These are phyloP conservation scores for Virgularia gustaviana DNA, from an alignment of 92 coral and sea anemone species.

Conservation along the genomic window DNA sequence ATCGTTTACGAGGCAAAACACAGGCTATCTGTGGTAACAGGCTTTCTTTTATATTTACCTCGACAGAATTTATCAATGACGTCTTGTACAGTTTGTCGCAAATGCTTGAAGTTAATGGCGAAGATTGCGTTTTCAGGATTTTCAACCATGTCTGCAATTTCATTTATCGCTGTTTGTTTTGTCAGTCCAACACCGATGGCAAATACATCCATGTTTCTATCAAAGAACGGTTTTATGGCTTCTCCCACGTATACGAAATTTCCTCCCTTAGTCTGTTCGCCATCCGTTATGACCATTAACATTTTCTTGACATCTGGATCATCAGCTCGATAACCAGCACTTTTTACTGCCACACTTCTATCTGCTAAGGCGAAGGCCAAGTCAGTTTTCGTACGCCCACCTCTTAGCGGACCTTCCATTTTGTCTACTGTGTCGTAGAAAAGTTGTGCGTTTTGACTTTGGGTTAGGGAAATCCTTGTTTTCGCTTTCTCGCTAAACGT, in stretches of 20 bases:
- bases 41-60: too few species aligned
- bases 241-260: conserved; percentile 29
- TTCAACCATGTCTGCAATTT: conserved; percentile 19
- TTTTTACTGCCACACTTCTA: background rate
- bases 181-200: conserved; percentile 30
- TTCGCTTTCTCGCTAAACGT: conserved; percentile 5
- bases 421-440: background rate
- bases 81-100: background rate
- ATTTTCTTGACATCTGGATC: background rate
- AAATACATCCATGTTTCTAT: conserved; percentile 26
- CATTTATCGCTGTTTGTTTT: background rate
- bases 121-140: conserved; percentile 4
- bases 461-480: background rate
- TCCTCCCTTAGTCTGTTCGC: conserved; percentile 22
- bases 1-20: too few species aligned
- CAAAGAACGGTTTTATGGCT: conserved; percentile 46
- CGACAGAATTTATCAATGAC: conserved; percentile 26
- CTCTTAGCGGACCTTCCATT: background rate
- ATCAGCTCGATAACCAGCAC: conserved; percentile 8
- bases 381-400: conserved; percentile 13
- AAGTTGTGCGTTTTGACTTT: background rate
- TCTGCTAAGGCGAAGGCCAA: conserved; percentile 12
- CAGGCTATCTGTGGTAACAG: too few species aligned
- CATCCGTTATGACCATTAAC: conserved; percentile 15
- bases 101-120: background rate